Percentiles rank a stretch among this genome's conserved stretches.
These are phyloP conservation scores for Parthenolecanium corni DNA, from an alignment of 2,888 invertebrate genomes.

Conservation along the genomic window DNA sequence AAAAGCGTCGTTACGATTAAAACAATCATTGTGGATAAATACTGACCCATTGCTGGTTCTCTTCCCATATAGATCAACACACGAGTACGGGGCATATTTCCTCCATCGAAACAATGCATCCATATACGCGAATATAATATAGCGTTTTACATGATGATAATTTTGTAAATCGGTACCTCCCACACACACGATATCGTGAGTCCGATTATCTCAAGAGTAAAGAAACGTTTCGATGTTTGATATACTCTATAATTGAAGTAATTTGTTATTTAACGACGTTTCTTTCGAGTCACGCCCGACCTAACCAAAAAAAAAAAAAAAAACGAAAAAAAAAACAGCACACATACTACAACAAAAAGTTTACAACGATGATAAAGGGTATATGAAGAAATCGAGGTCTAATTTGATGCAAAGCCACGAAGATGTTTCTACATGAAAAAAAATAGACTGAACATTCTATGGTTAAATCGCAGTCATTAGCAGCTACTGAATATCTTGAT, in stretches of 20 bases:
- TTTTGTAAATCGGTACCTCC: slow-evolving; percentile 28
- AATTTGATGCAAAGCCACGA: too few relatives aligned
- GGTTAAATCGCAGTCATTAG: too few relatives aligned
- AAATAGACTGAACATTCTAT: too few relatives aligned
- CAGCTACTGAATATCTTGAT: too few relatives aligned
- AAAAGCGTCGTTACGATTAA: slow-evolving; percentile 22
- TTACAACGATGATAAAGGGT: too few relatives aligned
- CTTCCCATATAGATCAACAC: slow-evolving; percentile 27
- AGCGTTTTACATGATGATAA: slow-evolving; percentile 25
- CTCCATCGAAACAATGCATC: slow-evolving; percentile 8
- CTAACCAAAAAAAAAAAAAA: slow-evolving; percentile 1
- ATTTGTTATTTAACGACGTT: slow-evolving; percentile 28
- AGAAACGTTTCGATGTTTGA: slow-evolving; percentile 14
- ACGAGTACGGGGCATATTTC: slow-evolving; percentile 9
- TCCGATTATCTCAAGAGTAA: slow-evolving; percentile 21
- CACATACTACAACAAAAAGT: too few relatives aligned
- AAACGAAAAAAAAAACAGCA: too few relatives aligned
- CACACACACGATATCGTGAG: slow-evolving; percentile 28
- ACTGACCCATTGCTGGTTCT: slow-evolving; percentile 25
- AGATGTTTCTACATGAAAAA: too few relatives aligned
- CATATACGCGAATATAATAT: slow-evolving; percentile 26
- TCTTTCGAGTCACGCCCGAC: slow-evolving; percentile 24
- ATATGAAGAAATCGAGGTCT: too few relatives aligned
- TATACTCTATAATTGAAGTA: slow-evolving; percentile 26
- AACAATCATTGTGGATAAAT: slow-evolving; percentile 26